Conservation (phyloP, 2,797 vertebrate genomes). For the Rousettus madagascariensis region DNA sequence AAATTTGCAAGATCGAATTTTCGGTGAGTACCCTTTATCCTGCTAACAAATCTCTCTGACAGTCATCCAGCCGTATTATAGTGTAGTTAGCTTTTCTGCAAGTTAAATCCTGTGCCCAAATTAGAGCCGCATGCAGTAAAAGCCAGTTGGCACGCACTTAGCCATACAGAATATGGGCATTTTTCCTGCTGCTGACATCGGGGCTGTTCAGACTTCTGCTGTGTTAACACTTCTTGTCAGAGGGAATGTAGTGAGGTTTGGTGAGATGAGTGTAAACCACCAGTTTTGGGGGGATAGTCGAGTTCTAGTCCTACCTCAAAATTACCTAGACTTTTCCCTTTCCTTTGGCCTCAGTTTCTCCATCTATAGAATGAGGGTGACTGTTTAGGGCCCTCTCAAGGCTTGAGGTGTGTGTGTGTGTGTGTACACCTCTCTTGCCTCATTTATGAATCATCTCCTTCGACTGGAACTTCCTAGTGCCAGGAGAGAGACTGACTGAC, state of each 20-base stretch:
- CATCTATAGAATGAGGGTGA: neutral
- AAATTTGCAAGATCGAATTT: neutral
- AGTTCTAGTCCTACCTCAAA: neutral
- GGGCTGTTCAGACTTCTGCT: constrained; percentile 6
- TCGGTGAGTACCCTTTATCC: neutral
- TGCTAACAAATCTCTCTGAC: constrained; percentile 53
- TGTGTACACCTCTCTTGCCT: neutral
- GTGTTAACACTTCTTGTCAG: neutral
- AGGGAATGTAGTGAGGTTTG: neutral
- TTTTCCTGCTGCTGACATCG: constrained; percentile 48
- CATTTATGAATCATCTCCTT: neutral
- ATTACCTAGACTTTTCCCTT: neutral
- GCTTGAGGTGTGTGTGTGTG: neutral
- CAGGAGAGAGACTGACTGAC: too few relatives aligned
- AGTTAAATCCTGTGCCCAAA: constrained; percentile 74
- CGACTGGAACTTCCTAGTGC: neutral
- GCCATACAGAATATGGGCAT: constrained; percentile 73
- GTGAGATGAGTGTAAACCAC: neutral
- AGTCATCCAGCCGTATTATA: constrained; percentile 66
- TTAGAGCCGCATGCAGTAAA: constrained; percentile 70
- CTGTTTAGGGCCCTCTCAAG: neutral
- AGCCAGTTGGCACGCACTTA: constrained; percentile 70
- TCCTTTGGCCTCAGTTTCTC: neutral
- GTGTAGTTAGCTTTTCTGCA: constrained; percentile 66
- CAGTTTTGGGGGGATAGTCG: neutral